Evolutionary conservation across 2,888 invertebrate genomes (phyloP), one percentile per base, ranked within the genome.

Genomic region (Scaptomyza cyrtandrae): DNA sequence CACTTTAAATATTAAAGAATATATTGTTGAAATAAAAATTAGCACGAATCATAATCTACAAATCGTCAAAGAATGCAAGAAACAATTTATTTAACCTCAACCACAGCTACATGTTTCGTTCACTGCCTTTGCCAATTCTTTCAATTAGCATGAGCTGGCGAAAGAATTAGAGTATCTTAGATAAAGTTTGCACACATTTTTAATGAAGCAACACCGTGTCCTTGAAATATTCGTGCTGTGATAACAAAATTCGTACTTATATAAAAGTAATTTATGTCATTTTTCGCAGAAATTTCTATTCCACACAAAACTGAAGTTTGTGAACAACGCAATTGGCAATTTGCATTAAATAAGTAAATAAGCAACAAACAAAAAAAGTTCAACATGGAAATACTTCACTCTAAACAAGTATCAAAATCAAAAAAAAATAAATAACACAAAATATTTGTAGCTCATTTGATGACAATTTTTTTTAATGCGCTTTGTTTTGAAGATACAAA

Each of bases 91-190:
- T 14, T 6, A 46, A 2, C 35, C 33, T n/a, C 55, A 41, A 53
- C 16, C 33, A 13, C 10, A 45, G 41, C 52, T 46, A 19, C 49
- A 54, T 27, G 37, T 53, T 59, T 43, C 24, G 10, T 45, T 45
- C 10, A 57, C 50, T 16, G 33, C 4, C 6, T 52, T 52, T 48
- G 58, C 55, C 0, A 71, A 72, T 73, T 53, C 49, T 48, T 41
- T 1, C 49, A 77, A 77, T 77, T 77, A 77, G 67, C 78, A 56
- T 39, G 19, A 0, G n/a, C 16, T 53, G 45, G 64, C 41, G 61
- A 59, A 59, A 56, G 45, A 49, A n/a, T 13, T 44, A 31, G 6
- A 46, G 13, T 44, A 10, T 41, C 13, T 31, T 29, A 46, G 39
- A 27, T 46, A 37, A 1, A 55, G 24, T 63, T 75, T 60, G 63